Percentiles rank a stretch among this genome's conserved stretches.
These are phyloP conservation scores for Synanthedon tipuliformis DNA, from an alignment of 2,888 invertebrate genomes.

Conservation along the genomic window DNA sequence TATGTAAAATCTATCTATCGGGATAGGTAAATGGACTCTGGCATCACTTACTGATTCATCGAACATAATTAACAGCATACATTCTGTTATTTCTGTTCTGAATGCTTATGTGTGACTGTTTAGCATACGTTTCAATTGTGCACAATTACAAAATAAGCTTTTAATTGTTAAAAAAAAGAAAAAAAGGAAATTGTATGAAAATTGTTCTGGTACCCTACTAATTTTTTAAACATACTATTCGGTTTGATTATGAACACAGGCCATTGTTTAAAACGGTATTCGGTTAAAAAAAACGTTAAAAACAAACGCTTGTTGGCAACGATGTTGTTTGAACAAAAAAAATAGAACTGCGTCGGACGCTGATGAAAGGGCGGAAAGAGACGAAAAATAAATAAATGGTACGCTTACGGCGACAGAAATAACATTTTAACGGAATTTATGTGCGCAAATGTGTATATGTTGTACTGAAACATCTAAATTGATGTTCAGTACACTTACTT, in stretches of 20 bases:
- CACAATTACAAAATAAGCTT: too few species aligned
- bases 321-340: slow-evolving; percentile 14
- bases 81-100: too few species aligned
- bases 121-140: too few species aligned
- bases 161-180: too few species aligned
- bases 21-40: too few species aligned
- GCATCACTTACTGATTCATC: too few species aligned
- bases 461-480: background rate
- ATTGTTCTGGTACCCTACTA: background rate
- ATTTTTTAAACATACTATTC: background rate
- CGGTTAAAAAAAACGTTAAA: background rate
- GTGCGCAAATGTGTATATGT: background rate
- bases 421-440: slow-evolving; percentile 4
- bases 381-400: slow-evolving; percentile 8
- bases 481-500: background rate
- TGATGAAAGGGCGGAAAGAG: slow-evolving; percentile 21
- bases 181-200: background rate
- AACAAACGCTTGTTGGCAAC: background rate
- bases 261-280: background rate
- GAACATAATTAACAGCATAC: too few species aligned
- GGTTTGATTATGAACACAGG: background rate
- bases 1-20: too few species aligned
- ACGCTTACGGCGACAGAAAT: slow-evolving; percentile 9
- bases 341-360: slow-evolving; percentile 8
- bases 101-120: too few species aligned